Evolutionary conservation across 2,888 invertebrate genomes (phyloP).

Genomic region (Cataglyphis albicans): DNA sequence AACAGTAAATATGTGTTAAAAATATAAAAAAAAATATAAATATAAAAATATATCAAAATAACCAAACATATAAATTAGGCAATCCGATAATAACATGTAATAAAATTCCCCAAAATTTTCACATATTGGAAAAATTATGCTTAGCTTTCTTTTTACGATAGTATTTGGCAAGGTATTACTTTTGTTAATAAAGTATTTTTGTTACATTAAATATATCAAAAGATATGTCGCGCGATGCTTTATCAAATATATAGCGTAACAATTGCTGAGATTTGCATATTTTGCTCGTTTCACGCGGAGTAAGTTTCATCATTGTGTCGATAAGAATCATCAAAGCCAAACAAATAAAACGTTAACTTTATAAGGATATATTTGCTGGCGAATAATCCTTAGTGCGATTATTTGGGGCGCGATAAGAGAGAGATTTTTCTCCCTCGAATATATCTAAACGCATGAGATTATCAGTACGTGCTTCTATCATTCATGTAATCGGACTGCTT

Average conservation of each 20-base stretch:
- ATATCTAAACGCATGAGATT: not conserved
- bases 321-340: not conserved
- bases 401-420: not conserved
- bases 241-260: not conserved
- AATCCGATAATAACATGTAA: not conserved
- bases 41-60: not conserved
- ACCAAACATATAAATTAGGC: not conserved
- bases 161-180: not conserved
- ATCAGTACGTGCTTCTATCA: constrained; percentile 42
- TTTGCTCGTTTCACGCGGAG: not conserved
- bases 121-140: not conserved
- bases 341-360: constrained; percentile 1
- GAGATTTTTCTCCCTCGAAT: not conserved
- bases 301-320: not conserved
- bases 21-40: not conserved
- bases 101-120: not conserved
- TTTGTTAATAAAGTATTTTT: not conserved
- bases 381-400: not conserved
- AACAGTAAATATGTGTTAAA: not conserved
- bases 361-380: not conserved
- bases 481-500: constrained; percentile 41
- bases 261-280: not conserved
- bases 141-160: not conserved
- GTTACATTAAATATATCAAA: not conserved
- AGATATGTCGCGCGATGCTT: not conserved